Evolutionary conservation across 2,113 vertebrate species (phyloP).

Genomic region (Scomber japonicus): DNA sequence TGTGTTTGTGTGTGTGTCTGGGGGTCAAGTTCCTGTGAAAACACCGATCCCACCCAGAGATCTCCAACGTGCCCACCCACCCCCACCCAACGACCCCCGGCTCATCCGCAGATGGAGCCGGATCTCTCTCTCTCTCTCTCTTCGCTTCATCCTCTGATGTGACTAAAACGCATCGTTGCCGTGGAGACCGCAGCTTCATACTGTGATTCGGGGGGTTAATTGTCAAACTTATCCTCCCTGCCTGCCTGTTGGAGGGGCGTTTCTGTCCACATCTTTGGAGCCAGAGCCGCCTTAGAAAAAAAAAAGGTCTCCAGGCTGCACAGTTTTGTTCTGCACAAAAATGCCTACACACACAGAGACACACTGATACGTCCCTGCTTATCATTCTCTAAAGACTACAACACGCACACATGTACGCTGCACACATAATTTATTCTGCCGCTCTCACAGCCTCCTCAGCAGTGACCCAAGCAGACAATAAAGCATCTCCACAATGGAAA

Average conservation of each 20-base stretch:
- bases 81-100: not conserved
- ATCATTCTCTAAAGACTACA: conserved; percentile 61
- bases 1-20: conserved; percentile 52
- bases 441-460: conserved; percentile 86
- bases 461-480: conserved; percentile 86
- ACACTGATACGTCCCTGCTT: conserved; percentile 41
- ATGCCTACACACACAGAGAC: conserved; percentile 54
- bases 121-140: conserved; percentile 31
- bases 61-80: conserved; percentile 31
- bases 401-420: conserved; percentile 23
- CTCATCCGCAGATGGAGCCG: conserved; percentile 58
- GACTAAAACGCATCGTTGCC: conserved; percentile 50
- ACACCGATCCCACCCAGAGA: conserved; percentile 69
- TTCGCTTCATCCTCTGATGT: conserved; percentile 39
- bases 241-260: not conserved
- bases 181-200: conserved; percentile 43
- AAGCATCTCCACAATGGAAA: conserved; percentile 90
- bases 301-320: not conserved
- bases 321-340: conserved; percentile 26
- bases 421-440: conserved; percentile 80
- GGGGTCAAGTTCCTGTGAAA: conserved; percentile 80
- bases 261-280: not conserved
- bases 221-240: conserved; percentile 23
- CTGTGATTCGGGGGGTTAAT: conserved; percentile 26
- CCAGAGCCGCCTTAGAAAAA: not conserved